These are phyloP conservation scores for Noturus placidus DNA, from an alignment of 2,113 vertebrate species.

Conservation along the genomic window DNA sequence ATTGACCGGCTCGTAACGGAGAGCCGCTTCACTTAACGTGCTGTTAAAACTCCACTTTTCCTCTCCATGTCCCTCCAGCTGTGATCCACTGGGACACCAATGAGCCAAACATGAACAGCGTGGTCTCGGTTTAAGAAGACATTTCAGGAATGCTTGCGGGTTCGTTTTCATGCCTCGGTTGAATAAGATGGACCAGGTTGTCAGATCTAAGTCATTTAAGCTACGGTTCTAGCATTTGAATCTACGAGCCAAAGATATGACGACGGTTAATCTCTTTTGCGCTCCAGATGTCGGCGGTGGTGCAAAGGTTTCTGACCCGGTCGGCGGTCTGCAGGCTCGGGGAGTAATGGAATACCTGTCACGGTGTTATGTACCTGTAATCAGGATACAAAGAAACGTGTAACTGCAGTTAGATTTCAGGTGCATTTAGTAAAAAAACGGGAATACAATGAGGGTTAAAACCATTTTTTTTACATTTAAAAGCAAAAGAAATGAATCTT, in stretches of 20 bases:
- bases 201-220: slow-evolving; percentile 14
- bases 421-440: too few relatives aligned
- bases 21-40: slow-evolving; percentile 17
- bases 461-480: too few relatives aligned
- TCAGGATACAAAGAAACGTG: too few relatives aligned
- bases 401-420: too few relatives aligned
- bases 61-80: not conserved
- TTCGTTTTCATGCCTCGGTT: not conserved
- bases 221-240: not conserved
- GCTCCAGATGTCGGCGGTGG: not conserved
- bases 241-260: not conserved
- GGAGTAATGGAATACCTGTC: too few relatives aligned
- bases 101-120: slow-evolving; percentile 48
- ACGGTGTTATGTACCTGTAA: too few relatives aligned
- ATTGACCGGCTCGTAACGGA: not conserved
- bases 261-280: not conserved
- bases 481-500: too few relatives aligned
- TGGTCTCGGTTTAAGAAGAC: slow-evolving; percentile 58
- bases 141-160: slow-evolving; percentile 53
- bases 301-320: not conserved
- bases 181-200: not conserved
- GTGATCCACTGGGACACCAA: slow-evolving; percentile 6
- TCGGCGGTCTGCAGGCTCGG: not conserved
- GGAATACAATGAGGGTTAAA: too few relatives aligned
- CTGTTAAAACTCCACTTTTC: slow-evolving; percentile 5